phyloP scores from a whole-genome alignment of 2,797 vertebrate species.

The Coregonus sp. region DNA sequence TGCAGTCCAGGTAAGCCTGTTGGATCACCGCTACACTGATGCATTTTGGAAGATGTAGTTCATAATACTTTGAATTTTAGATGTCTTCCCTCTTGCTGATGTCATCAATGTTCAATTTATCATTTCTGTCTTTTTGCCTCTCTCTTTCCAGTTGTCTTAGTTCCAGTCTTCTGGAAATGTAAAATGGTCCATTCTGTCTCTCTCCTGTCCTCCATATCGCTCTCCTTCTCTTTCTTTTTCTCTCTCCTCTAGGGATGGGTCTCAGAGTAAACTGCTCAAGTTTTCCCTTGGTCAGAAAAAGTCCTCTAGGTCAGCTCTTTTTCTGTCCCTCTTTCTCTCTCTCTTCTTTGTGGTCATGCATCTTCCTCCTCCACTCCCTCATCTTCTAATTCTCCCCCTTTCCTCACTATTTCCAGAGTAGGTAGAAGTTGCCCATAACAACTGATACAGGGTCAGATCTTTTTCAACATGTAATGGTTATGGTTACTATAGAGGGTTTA shows the following conservation, averaged over 20 bases:
- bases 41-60: not conserved
- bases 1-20: slow-evolving; percentile 93
- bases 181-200: slow-evolving; percentile 40
- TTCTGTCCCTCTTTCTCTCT: slow-evolving; percentile 39
- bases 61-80: not conserved
- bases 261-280: slow-evolving; percentile 96
- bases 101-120: slow-evolving; percentile 9
- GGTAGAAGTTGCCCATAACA: slow-evolving; percentile 51
- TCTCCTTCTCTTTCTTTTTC: slow-evolving; percentile 60
- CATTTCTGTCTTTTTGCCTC: slow-evolving; percentile 46
- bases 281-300: slow-evolving; percentile 98
- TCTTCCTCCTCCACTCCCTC: slow-evolving; percentile 7
- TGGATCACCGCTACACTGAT: not conserved
- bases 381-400: slow-evolving; percentile 35
- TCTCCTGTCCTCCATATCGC: slow-evolving; percentile 43
- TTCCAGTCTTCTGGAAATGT: slow-evolving; percentile 50
- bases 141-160: not conserved
- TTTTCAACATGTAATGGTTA: slow-evolving; percentile 22
- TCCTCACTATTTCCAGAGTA: slow-evolving; percentile 39
- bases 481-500: not conserved
- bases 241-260: slow-evolving; percentile 87
- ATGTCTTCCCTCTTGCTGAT: not conserved
- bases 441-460: slow-evolving; percentile 27
- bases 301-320: slow-evolving; percentile 92
- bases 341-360: slow-evolving; percentile 14